These are phyloP conservation scores for Gryon sp. DNA, from an alignment of 1,140 invertebrate species.

Conservation along the genomic window DNA sequence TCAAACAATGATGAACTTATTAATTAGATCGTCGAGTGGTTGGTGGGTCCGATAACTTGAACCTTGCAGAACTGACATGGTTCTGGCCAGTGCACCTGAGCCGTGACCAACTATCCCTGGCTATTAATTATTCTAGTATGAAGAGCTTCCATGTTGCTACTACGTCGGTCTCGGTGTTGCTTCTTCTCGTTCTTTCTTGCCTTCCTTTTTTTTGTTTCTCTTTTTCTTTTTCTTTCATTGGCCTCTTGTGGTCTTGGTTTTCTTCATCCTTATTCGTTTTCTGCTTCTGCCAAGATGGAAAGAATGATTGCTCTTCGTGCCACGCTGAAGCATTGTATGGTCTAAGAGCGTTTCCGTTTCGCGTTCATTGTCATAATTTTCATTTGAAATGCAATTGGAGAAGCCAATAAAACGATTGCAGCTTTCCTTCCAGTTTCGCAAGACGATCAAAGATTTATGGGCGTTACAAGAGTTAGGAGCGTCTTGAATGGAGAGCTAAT, in stretches of 20 bases:
- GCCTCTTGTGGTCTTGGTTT: too few species aligned
- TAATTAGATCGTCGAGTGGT: conserved; percentile 29
- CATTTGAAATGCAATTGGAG: conserved; percentile 51
- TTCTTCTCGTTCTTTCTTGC: too few species aligned
- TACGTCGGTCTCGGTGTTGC: too few species aligned
- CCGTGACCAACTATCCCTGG: conserved; percentile 57
- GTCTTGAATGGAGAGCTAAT: not conserved
- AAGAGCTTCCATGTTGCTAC: conserved; percentile 17
- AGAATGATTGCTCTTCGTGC: conserved; percentile 32
- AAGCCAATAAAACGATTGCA: conserved; percentile 48
- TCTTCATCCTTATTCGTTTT: conserved; percentile 11
- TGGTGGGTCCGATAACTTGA: conserved; percentile 57
- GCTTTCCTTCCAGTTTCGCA: conserved; percentile 16
- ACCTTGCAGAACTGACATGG: conserved; percentile 3
- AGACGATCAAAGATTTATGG: conserved; percentile 44
- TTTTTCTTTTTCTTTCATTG: not conserved
- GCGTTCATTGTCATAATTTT: conserved; percentile 54
- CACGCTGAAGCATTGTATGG: conserved; percentile 30
- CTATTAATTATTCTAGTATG: conserved; percentile 60
- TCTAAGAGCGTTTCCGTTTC: conserved; percentile 37
- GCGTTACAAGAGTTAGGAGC: not conserved
- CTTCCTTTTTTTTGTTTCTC: too few species aligned
- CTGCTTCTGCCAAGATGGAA: conserved; percentile 15
- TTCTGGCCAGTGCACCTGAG: conserved; percentile 54
- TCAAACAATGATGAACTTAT: too few species aligned